Base-by-base conservation (phyloP, 2,888 invertebrate species). In the Phyto melanocephala region DNA sequence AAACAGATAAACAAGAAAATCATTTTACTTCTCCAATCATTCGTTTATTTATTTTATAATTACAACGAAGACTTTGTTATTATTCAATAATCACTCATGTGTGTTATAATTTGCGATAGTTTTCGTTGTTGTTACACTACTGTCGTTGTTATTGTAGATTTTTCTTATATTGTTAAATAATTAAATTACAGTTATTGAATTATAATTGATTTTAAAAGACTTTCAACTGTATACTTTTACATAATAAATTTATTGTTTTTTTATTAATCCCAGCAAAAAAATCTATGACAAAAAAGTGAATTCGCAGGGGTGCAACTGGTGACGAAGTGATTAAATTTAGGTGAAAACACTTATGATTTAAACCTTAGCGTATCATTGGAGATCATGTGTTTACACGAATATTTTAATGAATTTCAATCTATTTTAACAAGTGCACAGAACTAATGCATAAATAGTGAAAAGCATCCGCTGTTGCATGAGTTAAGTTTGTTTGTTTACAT, bases 171-270 rank as follows among this genome's bases (percentile, higher is more conserved):
- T 45, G 37, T 1, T 24, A 2, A 42, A 42, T 63, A 65, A 65
- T 75, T 75, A 47, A 56, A 47, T 75, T 75, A 75, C 65, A 75
- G 56, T 45, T 47, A 74, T 74, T 65, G 35, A 74, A 74, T 74
- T 56, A 22, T 63, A 74, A 74, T 65, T 42, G 35, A 54, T 65
- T 37, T 10, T 17, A 56, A 42, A 42, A 24, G 13, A 37, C 10
- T 24, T 17, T 54, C 17, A 17, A 58, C 7, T 35, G 17, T 37
- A 37, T 35, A 8, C 5, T 15, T 35, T 71, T 13, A 6, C n/a
- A 33, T 10, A 13, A 47, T 40, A 50, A 37, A 58, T 58, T 50
- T 6, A 50, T 37, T 50, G 20, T 47, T 50, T 35, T n/a, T n/a
- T n/a, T n/a, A n/a, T n/a, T n/a, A n/a, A n/a, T n/a, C n/a, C n/a